Percentiles rank a stretch among this genome's conserved stretches.
Conservation (phyloP, 2,888 invertebrate species). For the Erebia palarica region DNA sequence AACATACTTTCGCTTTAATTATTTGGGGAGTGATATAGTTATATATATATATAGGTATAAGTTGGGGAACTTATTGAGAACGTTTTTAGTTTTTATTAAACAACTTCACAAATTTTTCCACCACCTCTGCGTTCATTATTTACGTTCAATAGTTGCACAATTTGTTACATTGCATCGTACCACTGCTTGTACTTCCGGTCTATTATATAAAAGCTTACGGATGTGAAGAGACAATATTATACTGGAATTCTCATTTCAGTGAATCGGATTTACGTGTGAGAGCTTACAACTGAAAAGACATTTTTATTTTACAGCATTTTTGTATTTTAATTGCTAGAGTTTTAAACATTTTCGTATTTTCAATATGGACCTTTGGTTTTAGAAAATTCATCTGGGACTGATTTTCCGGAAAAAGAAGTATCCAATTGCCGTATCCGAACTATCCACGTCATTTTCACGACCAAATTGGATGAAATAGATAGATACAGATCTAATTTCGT, state of each 20-base stretch:
- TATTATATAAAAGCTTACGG: conserved; percentile 23
- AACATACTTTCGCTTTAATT: too few species aligned
- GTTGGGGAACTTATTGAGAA: not conserved
- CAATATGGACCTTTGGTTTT: not conserved
- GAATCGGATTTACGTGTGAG: not conserved
- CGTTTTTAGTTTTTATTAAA: not conserved
- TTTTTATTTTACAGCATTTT: not conserved
- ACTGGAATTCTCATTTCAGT: conserved; percentile 21
- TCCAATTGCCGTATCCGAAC: not conserved
- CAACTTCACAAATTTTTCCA: not conserved
- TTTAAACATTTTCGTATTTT: not conserved
- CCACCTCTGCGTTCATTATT: not conserved
- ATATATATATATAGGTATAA: too few species aligned
- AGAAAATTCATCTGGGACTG: not conserved
- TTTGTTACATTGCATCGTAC: conserved; percentile 22
- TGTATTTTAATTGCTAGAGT: too few species aligned
- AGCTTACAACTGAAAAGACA: not conserved
- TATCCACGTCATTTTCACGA: not conserved
- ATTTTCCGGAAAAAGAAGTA: not conserved
- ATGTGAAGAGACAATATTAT: conserved; percentile 19
- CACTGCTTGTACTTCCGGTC: conserved; percentile 16
- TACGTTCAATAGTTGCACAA: conserved; percentile 24
- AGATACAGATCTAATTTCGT: too few species aligned
- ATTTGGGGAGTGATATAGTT: too few species aligned
- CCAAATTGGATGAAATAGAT: too few species aligned